Evolutionary conservation across 2,888 invertebrate genomes (phyloP), one percentile per base, ranked within the genome.

Genomic region (Mayetiola destructor): DNA sequence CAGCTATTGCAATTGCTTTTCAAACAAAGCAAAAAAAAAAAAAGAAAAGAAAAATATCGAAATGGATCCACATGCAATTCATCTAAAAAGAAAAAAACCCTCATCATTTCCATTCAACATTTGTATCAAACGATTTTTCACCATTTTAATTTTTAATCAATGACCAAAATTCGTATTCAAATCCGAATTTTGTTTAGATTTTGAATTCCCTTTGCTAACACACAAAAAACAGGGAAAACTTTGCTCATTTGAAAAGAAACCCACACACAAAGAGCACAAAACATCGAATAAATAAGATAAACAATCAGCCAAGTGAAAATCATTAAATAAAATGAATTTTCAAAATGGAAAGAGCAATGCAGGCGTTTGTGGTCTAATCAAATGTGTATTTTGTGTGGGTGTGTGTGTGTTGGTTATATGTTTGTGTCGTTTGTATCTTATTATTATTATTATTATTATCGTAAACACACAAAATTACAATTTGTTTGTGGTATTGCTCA

Each of bases 401-500:
- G n/a, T n/a, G n/a, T n/a, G n/a, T n/a, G n/a, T n/a, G n/a, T n/a
- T n/a, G n/a, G n/a, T n/a, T n/a, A n/a, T n/a, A n/a, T n/a, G n/a
- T n/a, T n/a, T n/a, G n/a, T n/a, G n/a, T n/a, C n/a, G n/a, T n/a
- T n/a, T n/a, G n/a, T n/a, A n/a, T n/a, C n/a, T n/a, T n/a, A n/a
- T n/a, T n/a, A n/a, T n/a, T n/a, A n/a, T n/a, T n/a, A n/a, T n/a
- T n/a, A n/a, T n/a, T n/a, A n/a, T n/a, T 3, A 48, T 48, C 20
- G 27, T 27, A 27, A 27, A 27, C 8, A 48, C n/a, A 48, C 48
- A 48, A 48, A n/a, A 48, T 48, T 27, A 48, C 48, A 27, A 48
- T 48, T 48, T 48, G 48, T 48, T 48, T 48, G 48, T 48, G 48
- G 48, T 48, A 48, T 48, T 27, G 48, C 27, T 48, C 48, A 48